Conservation (phyloP, 2,113 vertebrate species). For the Mobula hypostoma region DNA sequence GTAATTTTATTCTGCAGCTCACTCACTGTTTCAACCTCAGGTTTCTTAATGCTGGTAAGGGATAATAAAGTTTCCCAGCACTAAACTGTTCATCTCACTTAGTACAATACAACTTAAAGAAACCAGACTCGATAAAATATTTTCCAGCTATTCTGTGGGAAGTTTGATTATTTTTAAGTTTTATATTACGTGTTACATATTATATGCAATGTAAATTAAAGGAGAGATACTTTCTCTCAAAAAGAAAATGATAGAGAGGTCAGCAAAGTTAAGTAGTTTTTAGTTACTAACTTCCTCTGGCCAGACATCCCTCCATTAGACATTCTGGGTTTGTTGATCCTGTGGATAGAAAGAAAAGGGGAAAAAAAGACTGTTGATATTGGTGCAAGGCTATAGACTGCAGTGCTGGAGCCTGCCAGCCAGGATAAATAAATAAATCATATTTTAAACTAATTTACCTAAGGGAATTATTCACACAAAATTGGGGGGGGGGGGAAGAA, state of each 20-base stretch:
- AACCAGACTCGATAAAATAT: not conserved
- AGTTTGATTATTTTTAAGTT: constrained; percentile 31
- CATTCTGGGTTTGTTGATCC: constrained; percentile 24
- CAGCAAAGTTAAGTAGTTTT: constrained; percentile 26
- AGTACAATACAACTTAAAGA: not conserved
- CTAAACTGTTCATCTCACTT: not conserved
- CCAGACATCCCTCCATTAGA: constrained; percentile 14
- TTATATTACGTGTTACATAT: not conserved
- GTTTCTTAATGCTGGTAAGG: not conserved
- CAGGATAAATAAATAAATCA: constrained; percentile 34
- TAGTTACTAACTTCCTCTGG: constrained; percentile 20
- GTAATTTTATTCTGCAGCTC: not conserved
- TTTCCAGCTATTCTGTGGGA: not conserved
- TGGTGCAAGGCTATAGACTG: constrained; percentile 28
- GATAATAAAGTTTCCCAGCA: not conserved
- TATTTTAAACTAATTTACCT: constrained; percentile 28
- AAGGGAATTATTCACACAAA: constrained; percentile 11
- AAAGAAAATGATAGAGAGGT: constrained; percentile 28
- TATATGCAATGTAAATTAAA: constrained; percentile 16
- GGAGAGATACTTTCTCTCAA: constrained; percentile 3
- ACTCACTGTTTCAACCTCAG: not conserved
- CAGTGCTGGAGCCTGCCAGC: constrained; percentile 9
- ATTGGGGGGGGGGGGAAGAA: not conserved
- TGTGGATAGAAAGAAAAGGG: not conserved
- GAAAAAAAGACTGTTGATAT: constrained; percentile 13